These are phyloP conservation scores for Enteromius afrohamiltoni DNA, from an alignment of 2,797 vertebrate species.

Conservation along the genomic window DNA sequence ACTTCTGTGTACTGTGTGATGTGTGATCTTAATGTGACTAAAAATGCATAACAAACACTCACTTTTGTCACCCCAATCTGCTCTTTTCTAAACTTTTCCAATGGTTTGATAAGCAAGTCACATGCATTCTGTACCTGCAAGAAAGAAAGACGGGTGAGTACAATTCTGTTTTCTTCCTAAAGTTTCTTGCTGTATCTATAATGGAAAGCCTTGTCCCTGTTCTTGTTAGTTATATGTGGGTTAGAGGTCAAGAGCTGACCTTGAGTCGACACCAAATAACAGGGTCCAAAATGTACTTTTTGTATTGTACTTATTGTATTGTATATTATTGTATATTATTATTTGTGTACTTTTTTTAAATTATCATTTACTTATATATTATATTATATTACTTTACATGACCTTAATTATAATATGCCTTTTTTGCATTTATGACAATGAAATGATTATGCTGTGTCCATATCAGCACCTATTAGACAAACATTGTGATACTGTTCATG, in stretches of 20 bases:
- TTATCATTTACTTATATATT: too few relatives aligned
- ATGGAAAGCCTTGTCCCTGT: background rate
- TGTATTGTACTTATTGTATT: too few relatives aligned
- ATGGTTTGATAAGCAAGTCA: constrained; percentile 94
- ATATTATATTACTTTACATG: too few relatives aligned
- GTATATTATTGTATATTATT: too few relatives aligned
- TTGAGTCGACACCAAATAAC: background rate
- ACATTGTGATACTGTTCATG: background rate
- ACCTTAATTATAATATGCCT: background rate
- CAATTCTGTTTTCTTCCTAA: background rate
- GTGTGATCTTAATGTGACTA: constrained; percentile 3
- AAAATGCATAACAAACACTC: constrained; percentile 60
- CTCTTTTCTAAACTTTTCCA: constrained; percentile 96
- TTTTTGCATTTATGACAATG: background rate
- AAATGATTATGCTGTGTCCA: background rate
- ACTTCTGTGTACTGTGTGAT: background rate
- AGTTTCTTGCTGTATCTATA: background rate
- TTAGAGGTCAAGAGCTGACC: background rate
- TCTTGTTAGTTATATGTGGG: background rate
- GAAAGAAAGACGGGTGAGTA: background rate
- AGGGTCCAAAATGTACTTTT: background rate
- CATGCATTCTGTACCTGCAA: constrained; percentile 93
- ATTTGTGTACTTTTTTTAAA: too few relatives aligned
- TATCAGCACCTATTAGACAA: background rate
- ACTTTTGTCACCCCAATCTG: constrained; percentile 96